Conservation (phyloP, 2,888 invertebrate genomes). For the Nomada lathburiana region DNA sequence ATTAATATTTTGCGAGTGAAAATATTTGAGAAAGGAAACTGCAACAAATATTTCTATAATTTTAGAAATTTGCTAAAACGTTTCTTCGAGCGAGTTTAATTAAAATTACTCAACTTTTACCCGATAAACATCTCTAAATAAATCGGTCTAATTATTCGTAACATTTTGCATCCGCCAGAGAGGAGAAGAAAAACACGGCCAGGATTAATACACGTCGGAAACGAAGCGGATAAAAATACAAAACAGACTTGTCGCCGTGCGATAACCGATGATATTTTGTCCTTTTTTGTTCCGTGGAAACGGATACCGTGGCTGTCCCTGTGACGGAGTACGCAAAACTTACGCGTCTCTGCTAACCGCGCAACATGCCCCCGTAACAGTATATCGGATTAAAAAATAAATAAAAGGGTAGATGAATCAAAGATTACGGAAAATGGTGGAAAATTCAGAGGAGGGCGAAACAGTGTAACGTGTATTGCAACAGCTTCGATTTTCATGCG, state of each 20-base stretch:
- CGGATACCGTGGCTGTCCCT: not conserved
- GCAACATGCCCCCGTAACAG: not conserved
- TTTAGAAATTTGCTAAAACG: no score
- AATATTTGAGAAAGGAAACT: no score
- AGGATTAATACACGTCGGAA: not conserved
- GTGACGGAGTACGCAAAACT: not conserved
- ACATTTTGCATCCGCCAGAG: not conserved
- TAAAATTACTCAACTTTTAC: no score
- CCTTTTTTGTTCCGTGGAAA: not conserved
- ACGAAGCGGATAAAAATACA: constrained; percentile 11
- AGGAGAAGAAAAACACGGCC: not conserved
- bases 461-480: no score
- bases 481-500: no score
- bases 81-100: no score
- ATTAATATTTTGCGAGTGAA: no score
- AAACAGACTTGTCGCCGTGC: constrained; percentile 11
- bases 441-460: no score
- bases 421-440: no score
- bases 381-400: not conserved
- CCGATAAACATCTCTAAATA: not conserved
- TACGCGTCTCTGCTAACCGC: not conserved
- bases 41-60: no score
- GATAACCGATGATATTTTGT: constrained; percentile 13
- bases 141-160: not conserved
- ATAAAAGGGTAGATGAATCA: not conserved